Percentiles rank a stretch among this genome's conserved stretches.
Evolutionary conservation across 2,113 vertebrate genomes (phyloP).

Genomic region (Lagopus leucura): DNA sequence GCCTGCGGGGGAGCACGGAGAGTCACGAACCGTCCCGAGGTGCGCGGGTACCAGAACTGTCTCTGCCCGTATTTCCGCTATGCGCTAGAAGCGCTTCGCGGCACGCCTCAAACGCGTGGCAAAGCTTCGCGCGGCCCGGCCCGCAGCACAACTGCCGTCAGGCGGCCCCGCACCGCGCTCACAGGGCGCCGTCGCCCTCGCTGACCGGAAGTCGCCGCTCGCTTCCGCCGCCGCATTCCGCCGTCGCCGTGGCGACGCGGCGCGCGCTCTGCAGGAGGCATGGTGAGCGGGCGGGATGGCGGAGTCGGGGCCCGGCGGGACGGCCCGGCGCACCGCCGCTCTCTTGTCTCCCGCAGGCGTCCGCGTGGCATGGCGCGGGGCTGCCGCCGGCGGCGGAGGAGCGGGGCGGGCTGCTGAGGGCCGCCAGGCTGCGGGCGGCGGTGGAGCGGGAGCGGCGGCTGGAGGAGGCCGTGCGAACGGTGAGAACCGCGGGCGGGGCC

Average conservation of each 20-base stretch:
- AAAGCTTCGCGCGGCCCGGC: background rate
- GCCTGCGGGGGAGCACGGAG: background rate
- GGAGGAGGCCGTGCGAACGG: conserved; percentile 80
- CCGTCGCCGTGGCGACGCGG: background rate
- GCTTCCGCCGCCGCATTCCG: background rate
- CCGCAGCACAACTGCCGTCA: too few relatives aligned
- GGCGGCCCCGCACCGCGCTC: too few relatives aligned
- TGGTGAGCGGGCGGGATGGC: background rate
- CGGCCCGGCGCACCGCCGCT: background rate
- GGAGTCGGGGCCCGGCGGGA: too few relatives aligned
- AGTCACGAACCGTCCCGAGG: background rate
- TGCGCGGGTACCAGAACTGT: background rate
- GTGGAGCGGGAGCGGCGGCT: conserved; percentile 78
- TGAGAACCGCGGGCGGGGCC: background rate
- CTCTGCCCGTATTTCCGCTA: background rate
- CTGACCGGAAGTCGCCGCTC: too few relatives aligned
- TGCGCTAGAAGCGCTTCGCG: background rate
- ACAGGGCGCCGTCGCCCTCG: too few relatives aligned
- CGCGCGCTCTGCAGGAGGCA: background rate
- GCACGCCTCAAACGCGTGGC: background rate
- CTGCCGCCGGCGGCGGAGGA: conserved; percentile 62
- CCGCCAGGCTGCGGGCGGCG: conserved; percentile 74
- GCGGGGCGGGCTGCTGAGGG: conserved; percentile 66
- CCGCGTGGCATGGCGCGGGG: background rate
- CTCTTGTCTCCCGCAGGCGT: background rate